phyloP scores from a whole-genome alignment of 1,140 invertebrate genomes.

The Spodoptera litura region DNA sequence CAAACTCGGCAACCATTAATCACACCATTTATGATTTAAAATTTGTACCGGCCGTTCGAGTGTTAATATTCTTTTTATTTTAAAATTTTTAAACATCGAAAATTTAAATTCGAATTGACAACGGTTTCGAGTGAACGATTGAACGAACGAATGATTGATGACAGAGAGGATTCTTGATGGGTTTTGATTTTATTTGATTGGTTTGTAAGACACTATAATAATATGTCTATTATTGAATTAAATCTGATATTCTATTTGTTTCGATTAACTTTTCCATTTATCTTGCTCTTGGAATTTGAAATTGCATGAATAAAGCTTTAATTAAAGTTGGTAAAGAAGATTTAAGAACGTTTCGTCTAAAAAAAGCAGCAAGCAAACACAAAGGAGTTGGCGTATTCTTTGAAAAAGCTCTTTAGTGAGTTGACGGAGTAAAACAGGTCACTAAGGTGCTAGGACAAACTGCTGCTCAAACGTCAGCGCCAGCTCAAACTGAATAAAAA shows the following conservation, averaged over 20 bases:
- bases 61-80: conserved; percentile 59
- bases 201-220: conserved; percentile 22
- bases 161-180: conserved; percentile 19
- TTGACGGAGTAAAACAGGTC: conserved; percentile 32
- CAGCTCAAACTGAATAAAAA: conserved; percentile 16
- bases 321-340: not conserved
- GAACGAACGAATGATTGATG: conserved; percentile 47
- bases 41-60: conserved; percentile 58
- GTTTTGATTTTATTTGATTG: conserved; percentile 37
- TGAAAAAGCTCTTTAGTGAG: conserved; percentile 21
- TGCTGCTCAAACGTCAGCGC: not conserved
- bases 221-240: conserved; percentile 26
- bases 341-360: not conserved
- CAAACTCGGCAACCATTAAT: conserved; percentile 70
- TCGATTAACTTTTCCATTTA: conserved; percentile 3
- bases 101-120: conserved; percentile 56
- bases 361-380: not conserved
- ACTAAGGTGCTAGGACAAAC: conserved; percentile 28
- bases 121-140: conserved; percentile 46
- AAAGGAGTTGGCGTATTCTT: conserved; percentile 24
- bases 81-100: conserved; percentile 34
- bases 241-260: not conserved
- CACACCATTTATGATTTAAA: conserved; percentile 71
- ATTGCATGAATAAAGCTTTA: too few relatives aligned
- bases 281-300: not conserved